phyloP scores from a whole-genome alignment of 2,113 vertebrate genomes.

The Panthera uncia region DNA sequence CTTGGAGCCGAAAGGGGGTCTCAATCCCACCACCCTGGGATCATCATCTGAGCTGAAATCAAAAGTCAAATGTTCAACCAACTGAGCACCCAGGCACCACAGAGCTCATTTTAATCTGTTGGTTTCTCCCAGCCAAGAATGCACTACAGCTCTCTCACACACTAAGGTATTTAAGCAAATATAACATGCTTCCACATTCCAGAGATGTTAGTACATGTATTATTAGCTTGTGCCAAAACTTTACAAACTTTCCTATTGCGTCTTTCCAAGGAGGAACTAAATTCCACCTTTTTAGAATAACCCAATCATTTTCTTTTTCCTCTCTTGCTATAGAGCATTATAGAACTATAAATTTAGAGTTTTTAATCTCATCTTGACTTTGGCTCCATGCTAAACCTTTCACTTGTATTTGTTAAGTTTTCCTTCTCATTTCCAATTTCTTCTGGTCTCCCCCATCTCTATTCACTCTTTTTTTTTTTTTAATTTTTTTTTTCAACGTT shows the following conservation, averaged over 20 bases:
- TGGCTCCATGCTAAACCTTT: background rate
- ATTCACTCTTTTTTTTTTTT: background rate
- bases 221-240: background rate
- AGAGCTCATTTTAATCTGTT: background rate
- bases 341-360: background rate
- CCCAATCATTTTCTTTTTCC: background rate
- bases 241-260: background rate
- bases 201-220: background rate
- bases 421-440: background rate
- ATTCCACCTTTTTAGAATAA: background rate
- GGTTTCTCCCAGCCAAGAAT: background rate
- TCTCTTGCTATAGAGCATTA: background rate
- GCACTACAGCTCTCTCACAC: background rate
- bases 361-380: constrained; percentile 8
- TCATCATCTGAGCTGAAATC: no score
- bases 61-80: no score
- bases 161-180: background rate
- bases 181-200: background rate
- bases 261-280: background rate
- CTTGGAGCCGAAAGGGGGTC: no score
- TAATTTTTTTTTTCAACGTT: no score
- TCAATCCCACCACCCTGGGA: no score
- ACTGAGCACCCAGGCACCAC: no score
- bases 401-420: background rate
- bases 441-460: background rate